These are phyloP conservation scores for Thelaira solivaga DNA, from an alignment of 2,888 invertebrate species.

Conservation along the genomic window DNA sequence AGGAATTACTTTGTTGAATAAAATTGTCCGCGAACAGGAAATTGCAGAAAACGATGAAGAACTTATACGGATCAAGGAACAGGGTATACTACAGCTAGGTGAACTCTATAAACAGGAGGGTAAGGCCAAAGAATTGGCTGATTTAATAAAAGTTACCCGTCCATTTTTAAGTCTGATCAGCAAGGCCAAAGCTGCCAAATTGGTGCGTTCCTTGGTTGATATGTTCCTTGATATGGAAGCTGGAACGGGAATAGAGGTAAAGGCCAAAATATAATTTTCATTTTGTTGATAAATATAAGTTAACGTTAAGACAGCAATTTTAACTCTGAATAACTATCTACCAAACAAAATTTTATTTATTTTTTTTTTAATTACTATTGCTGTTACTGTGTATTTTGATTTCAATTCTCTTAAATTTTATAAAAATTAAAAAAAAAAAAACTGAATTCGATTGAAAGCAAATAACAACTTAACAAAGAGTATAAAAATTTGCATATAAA, in stretches of 20 bases:
- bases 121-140: constrained; percentile 93
- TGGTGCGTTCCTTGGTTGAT: constrained; percentile 97
- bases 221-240: constrained; percentile 98
- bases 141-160: constrained; percentile 95
- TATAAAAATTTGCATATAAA: too few species aligned
- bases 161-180: constrained; percentile 97
- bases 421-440: too few species aligned
- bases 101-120: constrained; percentile 94
- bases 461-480: too few species aligned
- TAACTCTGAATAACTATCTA: too few species aligned
- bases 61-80: constrained; percentile 93
- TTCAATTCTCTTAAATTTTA: too few species aligned
- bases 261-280: constrained; percentile 18
- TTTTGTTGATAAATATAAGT: too few species aligned
- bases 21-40: constrained; percentile 87
- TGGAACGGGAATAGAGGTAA: constrained; percentile 91
- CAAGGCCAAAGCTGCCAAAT: constrained; percentile 99
- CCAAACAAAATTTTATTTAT: too few species aligned
- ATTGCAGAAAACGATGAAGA: constrained; percentile 91
- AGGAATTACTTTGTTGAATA: constrained; percentile 85
- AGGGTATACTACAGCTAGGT: constrained; percentile 94
- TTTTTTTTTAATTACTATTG: too few species aligned
- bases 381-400: too few species aligned
- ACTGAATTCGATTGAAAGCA: too few species aligned
- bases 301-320: too few species aligned